Conservation (phyloP, 2,888 invertebrate genomes). For the Drosophila helvetica region DNA sequence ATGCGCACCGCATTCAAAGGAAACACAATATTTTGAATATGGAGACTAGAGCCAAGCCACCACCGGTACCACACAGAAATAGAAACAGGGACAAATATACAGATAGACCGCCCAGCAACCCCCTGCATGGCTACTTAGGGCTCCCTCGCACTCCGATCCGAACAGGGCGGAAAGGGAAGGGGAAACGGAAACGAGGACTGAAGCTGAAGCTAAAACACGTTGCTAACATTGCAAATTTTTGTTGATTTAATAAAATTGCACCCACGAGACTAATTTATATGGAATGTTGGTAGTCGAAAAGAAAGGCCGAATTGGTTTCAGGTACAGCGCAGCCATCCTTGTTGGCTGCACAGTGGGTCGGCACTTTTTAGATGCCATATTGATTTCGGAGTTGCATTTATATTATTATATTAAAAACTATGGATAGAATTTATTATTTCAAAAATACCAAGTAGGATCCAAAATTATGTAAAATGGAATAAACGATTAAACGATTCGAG, state of each 20-base stretch:
- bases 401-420: no score
- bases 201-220: constrained; percentile 51
- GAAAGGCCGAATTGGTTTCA: constrained; percentile 75
- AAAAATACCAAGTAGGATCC: no score
- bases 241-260: constrained; percentile 84
- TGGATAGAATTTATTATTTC: no score
- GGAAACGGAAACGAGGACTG: constrained; percentile 7
- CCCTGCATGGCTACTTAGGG: constrained; percentile 61
- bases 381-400: no score
- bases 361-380: not conserved
- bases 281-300: constrained; percentile 72
- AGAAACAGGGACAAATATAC: constrained; percentile 5
- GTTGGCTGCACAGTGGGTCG: constrained; percentile 56
- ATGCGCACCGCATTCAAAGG: constrained; percentile 68
- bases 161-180: constrained; percentile 11
- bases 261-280: constrained; percentile 83
- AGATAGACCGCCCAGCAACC: constrained; percentile 3
- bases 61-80: constrained; percentile 5
- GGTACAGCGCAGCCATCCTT: constrained; percentile 55
- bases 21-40: constrained; percentile 68
- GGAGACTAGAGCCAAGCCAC: constrained; percentile 4
- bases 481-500: no score
- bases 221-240: constrained; percentile 82
- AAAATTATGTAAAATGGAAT: no score
- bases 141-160: constrained; percentile 15